A percentile compares a stretch with the other conserved stretches of the same genome.
Conservation (phyloP, 2,797 vertebrate species). For the Fistularia commersonii region DNA sequence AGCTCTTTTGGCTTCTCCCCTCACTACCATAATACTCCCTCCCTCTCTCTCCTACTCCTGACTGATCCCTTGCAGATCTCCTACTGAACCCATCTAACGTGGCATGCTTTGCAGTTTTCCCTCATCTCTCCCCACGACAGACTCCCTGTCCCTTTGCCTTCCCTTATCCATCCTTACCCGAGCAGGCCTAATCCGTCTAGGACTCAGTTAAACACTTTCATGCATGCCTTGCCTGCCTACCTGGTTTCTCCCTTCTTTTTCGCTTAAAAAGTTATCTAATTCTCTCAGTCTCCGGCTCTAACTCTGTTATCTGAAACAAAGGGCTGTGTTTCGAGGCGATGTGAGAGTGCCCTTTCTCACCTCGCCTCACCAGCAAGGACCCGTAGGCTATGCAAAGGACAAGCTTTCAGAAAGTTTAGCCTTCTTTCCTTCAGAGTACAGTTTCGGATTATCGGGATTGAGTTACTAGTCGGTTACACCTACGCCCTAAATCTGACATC, state of each 20-base stretch:
- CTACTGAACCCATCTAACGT: conserved; percentile 56
- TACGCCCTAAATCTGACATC: conserved; percentile 33
- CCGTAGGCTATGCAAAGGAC: conserved; percentile 26
- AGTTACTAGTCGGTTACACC: conserved; percentile 47
- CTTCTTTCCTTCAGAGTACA: conserved; percentile 39
- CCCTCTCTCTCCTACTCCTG: conserved; percentile 49
- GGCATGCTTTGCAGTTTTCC: conserved; percentile 58
- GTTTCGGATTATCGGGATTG: conserved; percentile 47
- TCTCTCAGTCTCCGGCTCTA: conserved; percentile 41
- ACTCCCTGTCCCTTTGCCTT: conserved; percentile 44
- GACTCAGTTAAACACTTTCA: conserved; percentile 53
- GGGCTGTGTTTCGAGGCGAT: conserved; percentile 42
- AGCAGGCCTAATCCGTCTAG: conserved; percentile 47
- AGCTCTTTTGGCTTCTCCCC: conserved; percentile 48
- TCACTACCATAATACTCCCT: conserved; percentile 38
- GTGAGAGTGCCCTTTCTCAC: conserved; percentile 43
- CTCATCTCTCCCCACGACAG: conserved; percentile 44
- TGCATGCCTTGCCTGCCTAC: conserved; percentile 59
- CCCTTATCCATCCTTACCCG: conserved; percentile 49
- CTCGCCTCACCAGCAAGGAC: conserved; percentile 26
- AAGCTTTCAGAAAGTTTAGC: conserved; percentile 46
- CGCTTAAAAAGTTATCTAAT: conserved; percentile 48
- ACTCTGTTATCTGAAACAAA: conserved; percentile 57
- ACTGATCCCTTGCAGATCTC: conserved; percentile 56
- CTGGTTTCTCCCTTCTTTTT: conserved; percentile 33